Evolutionary conservation across 2,888 invertebrate genomes (phyloP), one percentile per base, ranked within the genome.

Genomic region (Lasioglossum morio): DNA sequence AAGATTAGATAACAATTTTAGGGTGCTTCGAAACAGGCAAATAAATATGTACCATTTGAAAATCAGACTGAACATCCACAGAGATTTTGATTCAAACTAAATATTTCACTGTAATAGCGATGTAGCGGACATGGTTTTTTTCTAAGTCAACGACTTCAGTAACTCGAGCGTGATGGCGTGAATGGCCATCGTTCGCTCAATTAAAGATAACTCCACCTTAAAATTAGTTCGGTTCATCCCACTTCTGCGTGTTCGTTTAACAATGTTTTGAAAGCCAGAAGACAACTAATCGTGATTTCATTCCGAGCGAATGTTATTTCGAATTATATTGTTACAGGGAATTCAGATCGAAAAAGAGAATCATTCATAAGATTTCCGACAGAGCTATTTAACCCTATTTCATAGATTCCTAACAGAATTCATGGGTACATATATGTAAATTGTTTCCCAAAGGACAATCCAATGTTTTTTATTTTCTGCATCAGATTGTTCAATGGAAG

Each of bases 131-230:
- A 43, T 12, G 40, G 40, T 30, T 34, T 72, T 72, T 53, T 46
- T 60, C 34, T 40, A 46, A 73, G 34, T 79, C 19, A 63, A 5
- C 19, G n/a, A 27, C 66, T 77, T 46, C 27, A 8, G 37, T n/a
- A 16, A 10, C 19, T 66, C 19, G 8, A 63, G 48, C 30, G 23
- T 48, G 16, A 30, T 19, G 43, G 27, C 34, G 16, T 37, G 66
- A 53, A 57, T 66, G 43, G 34, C 46, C 37, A 72, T 30, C 27
- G 27, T 40, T 63, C 66, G 53, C 1, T n/a, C 10, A 53, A 66
- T 79, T 79, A 63, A 81, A 72, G 60, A 12, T 73, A 72, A 80
- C 37, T 23, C 27, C 19, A 4, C 4, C 37, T 72, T 77, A 40
- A 34, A 60, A 77, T 57, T 77, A 77, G n/a, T 34, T 43, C 10